A percentile compares a stretch with the other conserved stretches of the same genome.
Evolutionary conservation across 2,797 vertebrate genomes (phyloP).

Genomic region (Scolopax bukidnonensis): DNA sequence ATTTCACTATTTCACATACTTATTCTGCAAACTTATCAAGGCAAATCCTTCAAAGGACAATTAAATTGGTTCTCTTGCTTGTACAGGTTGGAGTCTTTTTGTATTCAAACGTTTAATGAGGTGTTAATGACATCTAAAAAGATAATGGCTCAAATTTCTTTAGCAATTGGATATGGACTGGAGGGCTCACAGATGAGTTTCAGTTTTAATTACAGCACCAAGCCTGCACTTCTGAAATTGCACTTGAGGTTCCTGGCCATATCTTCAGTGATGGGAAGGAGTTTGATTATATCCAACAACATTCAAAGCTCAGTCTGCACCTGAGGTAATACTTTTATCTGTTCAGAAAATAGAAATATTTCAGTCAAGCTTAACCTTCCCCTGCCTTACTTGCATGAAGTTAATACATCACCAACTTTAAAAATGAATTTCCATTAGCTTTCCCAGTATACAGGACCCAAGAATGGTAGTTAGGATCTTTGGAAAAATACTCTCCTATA

Average conservation of each 20-base stretch:
- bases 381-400: background rate
- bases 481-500: background rate
- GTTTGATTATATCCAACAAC: background rate
- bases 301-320: background rate
- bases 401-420: background rate
- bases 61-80: background rate
- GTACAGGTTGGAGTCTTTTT: background rate
- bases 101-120: background rate
- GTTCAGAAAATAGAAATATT: background rate
- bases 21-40: background rate
- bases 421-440: background rate
- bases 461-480: background rate
- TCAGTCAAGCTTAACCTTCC: background rate
- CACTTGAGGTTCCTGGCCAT: background rate
- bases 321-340: background rate
- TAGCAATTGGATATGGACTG: background rate
- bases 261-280: background rate
- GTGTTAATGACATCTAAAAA: background rate
- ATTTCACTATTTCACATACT: background rate
- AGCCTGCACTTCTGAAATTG: background rate
- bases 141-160: background rate
- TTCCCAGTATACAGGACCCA: background rate
- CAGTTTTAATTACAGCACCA: background rate
- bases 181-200: background rate
- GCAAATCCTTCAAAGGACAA: background rate